Percentiles rank a stretch among this genome's conserved stretches.
phyloP scores from a whole-genome alignment of 2,888 invertebrate species.

The Drosophila atroscutellata region DNA sequence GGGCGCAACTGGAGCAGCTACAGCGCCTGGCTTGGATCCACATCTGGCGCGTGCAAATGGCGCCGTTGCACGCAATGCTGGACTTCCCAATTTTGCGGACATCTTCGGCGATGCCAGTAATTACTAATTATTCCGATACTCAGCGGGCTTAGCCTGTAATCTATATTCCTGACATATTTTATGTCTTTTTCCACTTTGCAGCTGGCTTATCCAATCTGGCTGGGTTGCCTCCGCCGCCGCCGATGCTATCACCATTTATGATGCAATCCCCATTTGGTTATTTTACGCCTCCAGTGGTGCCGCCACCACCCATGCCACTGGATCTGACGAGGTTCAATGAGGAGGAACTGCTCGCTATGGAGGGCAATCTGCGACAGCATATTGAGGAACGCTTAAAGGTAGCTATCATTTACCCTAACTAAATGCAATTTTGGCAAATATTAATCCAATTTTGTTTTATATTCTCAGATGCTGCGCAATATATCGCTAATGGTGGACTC shows the following conservation, averaged over 20 bases:
- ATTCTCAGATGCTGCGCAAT: conserved; percentile 90
- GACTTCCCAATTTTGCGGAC: conserved; percentile 50
- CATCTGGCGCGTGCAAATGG: conserved; percentile 40
- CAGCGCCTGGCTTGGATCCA: background rate
- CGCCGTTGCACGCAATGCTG: conserved; percentile 22
- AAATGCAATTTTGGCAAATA: background rate
- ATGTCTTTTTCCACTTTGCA: conserved; percentile 9
- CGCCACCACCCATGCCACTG: conserved; percentile 92
- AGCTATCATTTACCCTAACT: conserved; percentile 47
- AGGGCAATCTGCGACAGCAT: conserved; percentile 94
- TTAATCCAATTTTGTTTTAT: background rate
- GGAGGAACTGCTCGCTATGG: conserved; percentile 94
- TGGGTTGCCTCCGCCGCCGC: conserved; percentile 49
- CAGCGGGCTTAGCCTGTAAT: conserved; percentile 46
- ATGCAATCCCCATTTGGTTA: conserved; percentile 87
- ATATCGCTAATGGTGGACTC: conserved; percentile 96
- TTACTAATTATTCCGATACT: conserved; percentile 18
- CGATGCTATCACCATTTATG: conserved; percentile 83
- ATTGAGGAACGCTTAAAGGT: conserved; percentile 95
- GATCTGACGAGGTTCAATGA: conserved; percentile 90
- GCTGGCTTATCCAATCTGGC: conserved; percentile 60
- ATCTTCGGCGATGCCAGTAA: conserved; percentile 59
- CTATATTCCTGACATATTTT: background rate
- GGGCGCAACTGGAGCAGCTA: conserved; percentile 6
- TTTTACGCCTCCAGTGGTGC: conserved; percentile 86